A percentile compares a stretch with the other conserved stretches of the same genome.
These are phyloP conservation scores for Morus bassanus DNA, from an alignment of 2,797 vertebrate genomes.

Conservation along the genomic window DNA sequence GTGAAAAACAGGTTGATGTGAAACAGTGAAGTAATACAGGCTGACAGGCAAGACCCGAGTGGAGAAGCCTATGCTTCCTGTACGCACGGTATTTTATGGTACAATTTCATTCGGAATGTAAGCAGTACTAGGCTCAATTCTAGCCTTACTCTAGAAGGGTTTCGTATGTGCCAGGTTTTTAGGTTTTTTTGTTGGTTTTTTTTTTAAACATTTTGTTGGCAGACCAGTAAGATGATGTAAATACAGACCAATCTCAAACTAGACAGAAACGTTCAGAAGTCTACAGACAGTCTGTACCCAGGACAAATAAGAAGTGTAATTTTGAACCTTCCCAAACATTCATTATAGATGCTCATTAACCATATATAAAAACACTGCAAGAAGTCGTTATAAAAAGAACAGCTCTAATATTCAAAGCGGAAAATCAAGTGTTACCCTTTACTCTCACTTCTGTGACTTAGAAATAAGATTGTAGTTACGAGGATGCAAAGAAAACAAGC, in stretches of 20 bases:
- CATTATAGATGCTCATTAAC: not conserved
- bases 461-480: not conserved
- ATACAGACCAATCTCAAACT: not conserved
- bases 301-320: not conserved
- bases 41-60: not conserved
- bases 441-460: not conserved
- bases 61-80: not conserved
- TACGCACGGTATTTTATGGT: rapidly evolving
- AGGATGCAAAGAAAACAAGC: not conserved
- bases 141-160: not conserved
- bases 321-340: not conserved
- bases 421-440: not conserved
- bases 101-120: not conserved
- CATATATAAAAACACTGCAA: not conserved
- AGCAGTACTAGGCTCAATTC: not conserved
- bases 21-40: not conserved
- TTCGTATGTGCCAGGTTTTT: not conserved
- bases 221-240: not conserved
- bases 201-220: not conserved
- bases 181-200: no score
- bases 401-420: not conserved
- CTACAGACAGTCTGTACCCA: not conserved
- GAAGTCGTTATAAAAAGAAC: not conserved
- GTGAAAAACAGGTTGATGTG: not conserved
- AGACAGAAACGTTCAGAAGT: not conserved